These are phyloP conservation scores for Formica selysi DNA, from an alignment of 1,140 invertebrate genomes.

Conservation along the genomic window DNA sequence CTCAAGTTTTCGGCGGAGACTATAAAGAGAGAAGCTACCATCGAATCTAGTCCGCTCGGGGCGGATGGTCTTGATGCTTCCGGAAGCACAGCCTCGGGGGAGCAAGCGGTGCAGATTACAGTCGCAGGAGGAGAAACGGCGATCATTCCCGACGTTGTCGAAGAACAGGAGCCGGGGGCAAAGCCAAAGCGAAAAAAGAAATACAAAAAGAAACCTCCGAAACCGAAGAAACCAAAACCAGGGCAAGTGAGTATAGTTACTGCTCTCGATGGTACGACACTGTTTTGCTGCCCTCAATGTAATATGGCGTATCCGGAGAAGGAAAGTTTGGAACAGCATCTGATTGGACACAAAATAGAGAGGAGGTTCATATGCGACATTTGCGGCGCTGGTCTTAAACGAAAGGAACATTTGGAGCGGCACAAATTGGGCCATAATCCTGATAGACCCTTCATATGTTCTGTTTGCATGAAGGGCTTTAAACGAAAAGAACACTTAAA, in stretches of 20 bases:
- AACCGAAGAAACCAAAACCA: slow-evolving; percentile 90
- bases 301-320: slow-evolving; percentile 93
- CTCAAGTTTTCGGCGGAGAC: slow-evolving; percentile 88
- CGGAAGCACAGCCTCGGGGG: slow-evolving; percentile 79
- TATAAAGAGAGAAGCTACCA: slow-evolving; percentile 86
- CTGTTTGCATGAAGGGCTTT: slow-evolving; percentile 92
- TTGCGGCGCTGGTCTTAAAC: slow-evolving; percentile 90
- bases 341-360: slow-evolving; percentile 92
- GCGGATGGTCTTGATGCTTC: slow-evolving; percentile 83
- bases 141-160: slow-evolving; percentile 86
- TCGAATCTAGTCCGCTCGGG: slow-evolving; percentile 86
- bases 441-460: slow-evolving; percentile 92
- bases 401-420: slow-evolving; percentile 92
- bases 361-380: slow-evolving; percentile 89
- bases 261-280: slow-evolving; percentile 90
- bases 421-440: slow-evolving; percentile 93
- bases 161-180: slow-evolving; percentile 84
- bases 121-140: slow-evolving; percentile 84
- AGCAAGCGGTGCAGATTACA: slow-evolving; percentile 84
- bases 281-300: slow-evolving; percentile 93
- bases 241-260: slow-evolving; percentile 91
- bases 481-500: slow-evolving; percentile 93
- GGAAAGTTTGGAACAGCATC: slow-evolving; percentile 91
- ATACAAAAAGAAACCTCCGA: slow-evolving; percentile 92
- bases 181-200: slow-evolving; percentile 92